Conservation (phyloP, 2,888 invertebrate genomes). For the Lepidocyrtoides sp. region DNA sequence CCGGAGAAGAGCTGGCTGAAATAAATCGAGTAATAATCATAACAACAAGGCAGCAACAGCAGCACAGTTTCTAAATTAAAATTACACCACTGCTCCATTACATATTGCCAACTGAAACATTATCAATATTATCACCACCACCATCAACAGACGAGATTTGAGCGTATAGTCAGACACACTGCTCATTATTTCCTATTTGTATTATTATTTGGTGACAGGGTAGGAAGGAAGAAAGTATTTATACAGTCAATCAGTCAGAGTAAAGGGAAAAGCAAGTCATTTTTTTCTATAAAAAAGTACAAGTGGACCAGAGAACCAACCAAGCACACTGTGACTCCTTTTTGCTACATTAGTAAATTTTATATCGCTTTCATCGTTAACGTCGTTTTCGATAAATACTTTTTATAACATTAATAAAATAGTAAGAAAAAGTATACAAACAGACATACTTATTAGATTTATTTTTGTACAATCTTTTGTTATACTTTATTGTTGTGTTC, state of each 20-base stretch:
- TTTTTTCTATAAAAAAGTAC: constrained; percentile 42
- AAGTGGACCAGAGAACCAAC: constrained; percentile 64
- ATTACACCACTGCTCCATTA: constrained; percentile 39
- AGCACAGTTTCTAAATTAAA: constrained; percentile 28
- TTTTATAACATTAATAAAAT: constrained; percentile 4
- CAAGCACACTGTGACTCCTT: constrained; percentile 48
- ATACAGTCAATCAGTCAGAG: constrained; percentile 49
- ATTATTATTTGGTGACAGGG: constrained; percentile 69
- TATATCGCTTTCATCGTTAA: constrained; percentile 21
- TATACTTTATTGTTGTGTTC: constrained; percentile 47
- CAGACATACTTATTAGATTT: constrained; percentile 9
- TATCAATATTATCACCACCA: neutral
- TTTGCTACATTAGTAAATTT: constrained; percentile 49
- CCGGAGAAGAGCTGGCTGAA: constrained; percentile 16
- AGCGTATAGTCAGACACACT: neutral
- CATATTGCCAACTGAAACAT: constrained; percentile 20
- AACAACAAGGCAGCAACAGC: constrained; percentile 32
- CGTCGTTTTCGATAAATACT: constrained; percentile 17
- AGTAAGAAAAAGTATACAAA: too few relatives aligned
- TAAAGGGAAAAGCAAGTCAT: constrained; percentile 41
- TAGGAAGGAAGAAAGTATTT: constrained; percentile 68
- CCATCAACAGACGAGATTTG: neutral
- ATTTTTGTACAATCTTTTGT: constrained; percentile 57
- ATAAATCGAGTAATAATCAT: neutral
- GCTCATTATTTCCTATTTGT: constrained; percentile 61